These are phyloP conservation scores for Drosophila melanica DNA, from an alignment of 1,140 invertebrate species.

Conservation along the genomic window DNA sequence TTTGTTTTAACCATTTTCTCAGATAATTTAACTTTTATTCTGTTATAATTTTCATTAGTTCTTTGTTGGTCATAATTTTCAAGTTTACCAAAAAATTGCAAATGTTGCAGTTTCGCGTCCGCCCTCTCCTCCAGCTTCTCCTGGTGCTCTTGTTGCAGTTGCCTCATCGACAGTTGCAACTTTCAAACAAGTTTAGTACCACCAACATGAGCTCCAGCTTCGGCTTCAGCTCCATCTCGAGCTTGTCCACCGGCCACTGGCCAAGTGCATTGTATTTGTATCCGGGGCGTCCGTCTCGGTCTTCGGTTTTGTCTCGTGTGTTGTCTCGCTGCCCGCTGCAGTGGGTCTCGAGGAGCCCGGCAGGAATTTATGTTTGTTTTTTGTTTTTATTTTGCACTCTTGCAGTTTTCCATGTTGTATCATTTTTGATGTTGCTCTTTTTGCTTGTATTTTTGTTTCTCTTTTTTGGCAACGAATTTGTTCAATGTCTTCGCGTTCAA, in stretches of 20 bases:
- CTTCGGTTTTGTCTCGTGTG: too few relatives aligned
- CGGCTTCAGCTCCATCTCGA: constrained; percentile 7
- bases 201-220: constrained; percentile 19
- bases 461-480: constrained; percentile 62
- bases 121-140: constrained; percentile 14
- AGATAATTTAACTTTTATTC: constrained; percentile 14
- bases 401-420: constrained; percentile 57
- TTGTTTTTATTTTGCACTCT: constrained; percentile 30
- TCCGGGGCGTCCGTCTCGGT: constrained; percentile 22
- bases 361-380: constrained; percentile 62
- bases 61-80: constrained; percentile 50
- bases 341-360: constrained; percentile 8
- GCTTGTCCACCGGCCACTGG: constrained; percentile 16
- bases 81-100: constrained; percentile 43
- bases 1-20: constrained; percentile 3
- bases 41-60: constrained; percentile 44
- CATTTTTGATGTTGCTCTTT: constrained; percentile 24
- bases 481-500: constrained; percentile 63
- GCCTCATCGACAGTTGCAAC: constrained; percentile 61
- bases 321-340: not conserved
- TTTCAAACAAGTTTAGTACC: constrained; percentile 77
- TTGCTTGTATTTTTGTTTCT: not conserved
- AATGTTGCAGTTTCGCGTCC: constrained; percentile 22
- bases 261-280: constrained; percentile 44
- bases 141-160: constrained; percentile 39